A percentile compares a stretch with the other conserved stretches of the same genome.
Evolutionary conservation across 2,797 vertebrate genomes (phyloP).

Genomic region (Crocidura indochinensis): DNA sequence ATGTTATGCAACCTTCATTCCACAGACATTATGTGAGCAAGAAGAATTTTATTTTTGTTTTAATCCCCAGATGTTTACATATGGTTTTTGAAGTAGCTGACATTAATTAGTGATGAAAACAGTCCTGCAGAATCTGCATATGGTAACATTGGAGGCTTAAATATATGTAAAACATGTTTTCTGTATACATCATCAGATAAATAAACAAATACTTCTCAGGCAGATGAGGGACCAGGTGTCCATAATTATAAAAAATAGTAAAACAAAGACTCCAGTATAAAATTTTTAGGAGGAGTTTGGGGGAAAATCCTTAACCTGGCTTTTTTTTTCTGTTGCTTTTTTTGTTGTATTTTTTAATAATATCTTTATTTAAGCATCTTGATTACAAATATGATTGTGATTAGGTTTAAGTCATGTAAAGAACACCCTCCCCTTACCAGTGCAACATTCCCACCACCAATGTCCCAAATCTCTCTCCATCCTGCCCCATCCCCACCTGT

Average conservation of each 20-base stretch:
- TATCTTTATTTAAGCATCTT: no score
- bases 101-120: neutral
- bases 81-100: neutral
- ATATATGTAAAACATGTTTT: neutral
- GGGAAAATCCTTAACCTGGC: neutral
- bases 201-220: constrained; percentile 8
- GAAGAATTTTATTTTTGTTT: neutral
- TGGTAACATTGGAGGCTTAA: neutral
- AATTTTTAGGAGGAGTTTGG: neutral
- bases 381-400: no score
- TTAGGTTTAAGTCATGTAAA: no score
- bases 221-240: neutral
- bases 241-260: neutral
- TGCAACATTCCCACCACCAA: no score
- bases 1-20: no score
- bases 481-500: no score
- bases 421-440: no score
- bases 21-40: neutral
- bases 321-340: no score
- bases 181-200: neutral
- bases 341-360: no score
- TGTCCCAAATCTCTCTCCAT: no score
- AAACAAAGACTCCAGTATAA: neutral
- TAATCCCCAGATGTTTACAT: neutral
- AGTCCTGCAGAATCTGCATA: neutral